Base-by-base conservation (phyloP, 2,888 invertebrate genomes). In the Pycnomerus fuliginosus region DNA sequence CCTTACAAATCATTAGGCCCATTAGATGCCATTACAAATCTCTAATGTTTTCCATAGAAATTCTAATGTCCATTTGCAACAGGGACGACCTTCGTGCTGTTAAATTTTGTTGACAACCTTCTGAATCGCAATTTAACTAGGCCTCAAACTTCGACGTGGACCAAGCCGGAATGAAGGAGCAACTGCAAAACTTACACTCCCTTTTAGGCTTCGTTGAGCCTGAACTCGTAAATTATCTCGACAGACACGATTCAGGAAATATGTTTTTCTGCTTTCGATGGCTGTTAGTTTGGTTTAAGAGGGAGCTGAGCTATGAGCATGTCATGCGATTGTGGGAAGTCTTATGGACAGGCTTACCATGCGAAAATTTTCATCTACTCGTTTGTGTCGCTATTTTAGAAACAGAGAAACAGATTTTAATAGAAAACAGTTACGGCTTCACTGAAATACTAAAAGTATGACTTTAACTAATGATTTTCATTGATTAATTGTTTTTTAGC, bases 181-280 rank as follows among this genome's bases (percentile, higher is more conserved):
- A 99, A 69, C 76, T 99, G 43, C 77, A 82, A 13, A 89, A 96
- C 64, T 75, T 98, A 30, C 86, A 90, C 58, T 84, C 84, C 24
- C 74, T 99, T 39, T 71, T 97, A 8, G 78, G 83, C 54, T 87
- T 92, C 61, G 82, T 87, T 11, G 89, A 91, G 66, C 93, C 94
- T 0, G 82, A 84, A 45, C 78, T 99, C 25, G 90, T 90, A 34
- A 82, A 82, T 36, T 95, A 98, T 70, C 78, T 99, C 50, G 84
- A 87, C 40, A 80, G 80, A 47, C 89, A 93, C 66, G 92, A 95
- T 57, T 88, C 88, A 1, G 92, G 90, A 3, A 97, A 98, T 69
- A 93, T 99, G 91, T 98, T 94, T 73, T 99, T 99, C 75, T 96
- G 96, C 71, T 99, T 99, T 76, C 88, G 98, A 5, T 99, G 98